Evolutionary conservation across 2,888 invertebrate genomes (phyloP).

Genomic region (Peribatodes rhomboidaria): DNA sequence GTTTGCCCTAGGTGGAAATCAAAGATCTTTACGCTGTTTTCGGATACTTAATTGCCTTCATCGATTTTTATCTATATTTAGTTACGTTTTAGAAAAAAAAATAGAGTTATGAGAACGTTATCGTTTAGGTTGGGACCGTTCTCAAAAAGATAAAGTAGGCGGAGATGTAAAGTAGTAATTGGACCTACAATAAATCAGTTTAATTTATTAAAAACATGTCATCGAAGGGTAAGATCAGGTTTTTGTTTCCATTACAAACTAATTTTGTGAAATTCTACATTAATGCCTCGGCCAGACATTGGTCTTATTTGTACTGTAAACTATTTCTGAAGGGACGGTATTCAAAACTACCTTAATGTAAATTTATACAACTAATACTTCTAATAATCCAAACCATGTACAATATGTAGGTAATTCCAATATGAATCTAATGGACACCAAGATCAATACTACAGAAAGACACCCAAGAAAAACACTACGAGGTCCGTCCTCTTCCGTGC

Average conservation of each 20-base stretch:
- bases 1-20: too few species aligned
- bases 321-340: too few species aligned
- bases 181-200: background rate
- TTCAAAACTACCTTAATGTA: too few species aligned
- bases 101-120: background rate
- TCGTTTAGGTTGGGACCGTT: background rate
- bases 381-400: too few species aligned
- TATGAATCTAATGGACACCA: too few species aligned
- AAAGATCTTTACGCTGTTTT: too few species aligned
- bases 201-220: constrained; percentile 5
- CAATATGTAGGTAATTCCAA: too few species aligned
- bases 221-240: background rate
- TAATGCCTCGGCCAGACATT: background rate
- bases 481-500: too few species aligned
- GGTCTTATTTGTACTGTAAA: background rate
- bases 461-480: too few species aligned
- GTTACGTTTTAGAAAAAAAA: background rate
- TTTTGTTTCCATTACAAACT: constrained; percentile 2
- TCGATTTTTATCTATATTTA: background rate
- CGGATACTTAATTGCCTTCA: too few species aligned
- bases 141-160: background rate
- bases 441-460: too few species aligned
- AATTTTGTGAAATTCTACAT: constrained; percentile 1
- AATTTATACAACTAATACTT: too few species aligned
- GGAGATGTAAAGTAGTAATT: background rate